Evolutionary conservation across 2,888 invertebrate species (phyloP), one percentile per base, ranked within the genome.

Genomic region (Acleris holmiana): DNA sequence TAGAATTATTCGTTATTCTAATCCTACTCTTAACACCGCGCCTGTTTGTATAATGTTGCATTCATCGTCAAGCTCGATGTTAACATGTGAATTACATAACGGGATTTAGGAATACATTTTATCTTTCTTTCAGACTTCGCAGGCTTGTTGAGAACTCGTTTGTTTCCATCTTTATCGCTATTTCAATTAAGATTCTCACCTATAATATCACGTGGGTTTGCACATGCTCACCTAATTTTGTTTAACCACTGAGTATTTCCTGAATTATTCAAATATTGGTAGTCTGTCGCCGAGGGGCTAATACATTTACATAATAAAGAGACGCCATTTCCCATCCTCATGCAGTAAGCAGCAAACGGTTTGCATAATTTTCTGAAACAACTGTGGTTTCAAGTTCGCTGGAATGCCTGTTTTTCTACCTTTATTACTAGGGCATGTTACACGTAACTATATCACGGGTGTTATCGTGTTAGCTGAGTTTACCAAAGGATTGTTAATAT

Each of bases 291-390:
- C 73, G 65, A 66, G 74, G 71, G 75, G 71, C 76, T 72, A 73
- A 74, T 71, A 67, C 71, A 82, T 84, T 84, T 79, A 76, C 84
- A 84, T 83, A 78, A 77, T 77, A 79, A 79, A 79, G 78, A 78
- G 71, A 72, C 76, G 73, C 66, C 73, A 76, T 77, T 67, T 66
- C 61, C 46, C 63, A 56, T 59, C 57, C 71, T 76, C 72, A 74
- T 72, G 74, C 71, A 72, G 73, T 74, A 72, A 73, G 72, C 78
- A 72, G 74, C 69, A 67, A 75, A 48, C 70, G 69, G 73, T 77
- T 76, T 73, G 73, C 73, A 79, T 80, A 76, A 78, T 76, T 76
- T 73, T 70, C 71, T 72, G 62, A 67, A 72, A 71, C 70, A 67
- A 71, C 70, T 71, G 69, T 62, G 67, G 67, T 68, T 71, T 70